A percentile compares a stretch with the other conserved stretches of the same genome.
phyloP scores from a whole-genome alignment of 2,888 invertebrate genomes.

The Metacarcinus magister region DNA sequence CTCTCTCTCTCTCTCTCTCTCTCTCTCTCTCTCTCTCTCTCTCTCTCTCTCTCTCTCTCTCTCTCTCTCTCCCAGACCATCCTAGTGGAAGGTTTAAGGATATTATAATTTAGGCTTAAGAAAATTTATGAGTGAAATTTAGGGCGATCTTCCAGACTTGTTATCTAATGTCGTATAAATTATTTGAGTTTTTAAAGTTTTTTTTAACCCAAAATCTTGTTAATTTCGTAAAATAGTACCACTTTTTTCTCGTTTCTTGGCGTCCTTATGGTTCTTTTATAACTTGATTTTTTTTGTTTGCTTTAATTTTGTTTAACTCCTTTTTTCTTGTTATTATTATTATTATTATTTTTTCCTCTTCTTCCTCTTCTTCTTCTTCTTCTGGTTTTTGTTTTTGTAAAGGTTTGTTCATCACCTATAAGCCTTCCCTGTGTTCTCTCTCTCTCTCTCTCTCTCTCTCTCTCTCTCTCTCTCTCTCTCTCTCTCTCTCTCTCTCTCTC shows the following conservation, averaged over 20 bases:
- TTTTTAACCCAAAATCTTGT: neutral
- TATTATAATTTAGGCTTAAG: constrained; percentile 27
- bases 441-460: constrained; percentile 56
- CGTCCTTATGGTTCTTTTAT: neutral
- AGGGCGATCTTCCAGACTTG: constrained; percentile 19
- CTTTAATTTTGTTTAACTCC: neutral
- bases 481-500: constrained; percentile 52
- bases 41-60: constrained; percentile 7
- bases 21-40: no score
- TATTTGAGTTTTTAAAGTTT: neutral
- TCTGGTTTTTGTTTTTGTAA: neutral
- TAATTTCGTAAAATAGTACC: neutral
- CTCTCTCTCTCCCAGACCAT: neutral
- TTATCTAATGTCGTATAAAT: constrained; percentile 19
- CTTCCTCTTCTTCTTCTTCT: no score
- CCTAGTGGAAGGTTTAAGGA: neutral
- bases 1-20: constrained; percentile 10
- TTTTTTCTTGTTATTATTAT: neutral
- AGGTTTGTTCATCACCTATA: neutral
- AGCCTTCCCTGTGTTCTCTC: neutral
- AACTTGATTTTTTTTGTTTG: neutral
- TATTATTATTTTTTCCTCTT: no score
- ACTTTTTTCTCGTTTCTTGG: no score
- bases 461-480: constrained; percentile 56
- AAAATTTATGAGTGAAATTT: constrained; percentile 16